Evolutionary conservation across 2,113 vertebrate genomes (phyloP).

Genomic region (Nematolebias whitei): DNA sequence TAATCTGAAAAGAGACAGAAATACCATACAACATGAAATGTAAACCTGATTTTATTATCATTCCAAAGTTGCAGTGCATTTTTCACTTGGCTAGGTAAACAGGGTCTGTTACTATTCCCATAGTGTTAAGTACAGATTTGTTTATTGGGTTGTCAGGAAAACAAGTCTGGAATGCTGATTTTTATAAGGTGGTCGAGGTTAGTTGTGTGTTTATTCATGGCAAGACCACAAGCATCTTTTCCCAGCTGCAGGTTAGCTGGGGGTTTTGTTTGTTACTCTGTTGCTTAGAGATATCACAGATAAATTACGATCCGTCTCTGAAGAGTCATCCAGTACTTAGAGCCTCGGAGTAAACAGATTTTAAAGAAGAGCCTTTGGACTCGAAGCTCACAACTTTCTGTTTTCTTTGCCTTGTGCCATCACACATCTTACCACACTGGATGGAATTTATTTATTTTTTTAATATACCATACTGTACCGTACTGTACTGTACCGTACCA

Average conservation of each 20-base stretch:
- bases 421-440: neutral
- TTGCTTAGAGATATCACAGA: conserved; percentile 22
- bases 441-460: too few species aligned
- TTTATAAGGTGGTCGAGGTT: conserved; percentile 25
- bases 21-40: neutral
- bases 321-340: neutral
- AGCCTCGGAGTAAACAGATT: conserved; percentile 10
- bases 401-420: neutral
- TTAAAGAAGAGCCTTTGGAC: neutral
- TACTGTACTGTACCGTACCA: too few species aligned
- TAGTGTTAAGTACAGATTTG: conserved; percentile 34
- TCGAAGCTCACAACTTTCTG: neutral
- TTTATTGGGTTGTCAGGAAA: conserved; percentile 40
- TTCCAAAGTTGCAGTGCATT: neutral
- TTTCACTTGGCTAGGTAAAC: conserved; percentile 23
- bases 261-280: conserved; percentile 31
- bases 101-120: conserved; percentile 24
- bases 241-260: conserved; percentile 29
- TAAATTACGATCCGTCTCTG: neutral
- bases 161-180: conserved; percentile 32
- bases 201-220: conserved; percentile 13
- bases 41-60: neutral
- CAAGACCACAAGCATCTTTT: conserved; percentile 17
- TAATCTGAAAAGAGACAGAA: neutral
- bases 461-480: too few species aligned